Base-by-base conservation (phyloP, 1,140 invertebrate species). In the Tetramorium alpestre region DNA sequence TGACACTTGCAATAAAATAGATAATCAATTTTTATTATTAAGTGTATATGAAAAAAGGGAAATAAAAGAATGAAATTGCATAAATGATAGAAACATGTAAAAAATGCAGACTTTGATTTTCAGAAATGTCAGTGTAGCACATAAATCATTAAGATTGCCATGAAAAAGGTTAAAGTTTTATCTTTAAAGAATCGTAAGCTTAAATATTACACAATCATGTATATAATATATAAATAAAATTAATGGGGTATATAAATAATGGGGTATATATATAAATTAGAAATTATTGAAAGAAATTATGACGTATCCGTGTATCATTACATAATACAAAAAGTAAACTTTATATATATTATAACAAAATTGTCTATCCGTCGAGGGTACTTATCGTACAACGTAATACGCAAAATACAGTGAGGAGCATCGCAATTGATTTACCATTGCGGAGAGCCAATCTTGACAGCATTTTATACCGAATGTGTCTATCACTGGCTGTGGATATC, bases 371-470 rank as follows among this genome's bases (percentile, higher is more conserved):
- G 22, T 49, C 7, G 13, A 54, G 44, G 8, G 47, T 16, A 51
- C 7, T 70, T 58, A 54, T 22, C 10, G 2, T 3, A 16, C 8
- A 2, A 18, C 8, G 44, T 64, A 38, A 56, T 49, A 11, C 33
- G 0, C 44, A n/a, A 38, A 33, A 33, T 22, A 22, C 44, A 60
- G 38, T 54, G 6, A 44, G 0, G 0, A 41, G 16, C 11, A 11
- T 54, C 16, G 7, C 2, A 70, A 85, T 69, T 77, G 13, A n/a
- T 22, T 90, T 86, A 90, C 90, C 73, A 62, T 87, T 86, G 1
- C 89, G 90, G 28, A 90, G 51, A 65, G 73, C 80, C 49, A 91
- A 70, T 72, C 90, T 90, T 22, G 90, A 91, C 62, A 91, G 33
- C 90, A 91, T 91, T 41, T 72, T 90, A 16, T 3, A 54, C 11